Base-by-base conservation (phyloP, 1,140 invertebrate genomes). In the Eriosoma lanigerum region DNA sequence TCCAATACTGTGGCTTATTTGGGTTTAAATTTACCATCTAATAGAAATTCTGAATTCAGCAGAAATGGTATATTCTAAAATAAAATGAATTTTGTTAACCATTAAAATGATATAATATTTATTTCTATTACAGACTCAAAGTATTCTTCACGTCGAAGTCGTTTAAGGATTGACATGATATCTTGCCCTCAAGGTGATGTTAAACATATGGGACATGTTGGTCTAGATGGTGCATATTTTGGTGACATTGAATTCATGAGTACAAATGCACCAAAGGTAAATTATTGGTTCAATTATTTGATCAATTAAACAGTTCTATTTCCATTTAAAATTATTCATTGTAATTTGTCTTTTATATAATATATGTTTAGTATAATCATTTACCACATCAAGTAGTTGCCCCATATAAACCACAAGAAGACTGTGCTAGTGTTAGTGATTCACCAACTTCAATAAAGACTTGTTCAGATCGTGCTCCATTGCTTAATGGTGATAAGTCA, bases 171-270 rank as follows among this genome's bases (percentile, higher is more conserved):
- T 0, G 95, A 96, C 84, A 96, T 99, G 96, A 99, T 99, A 83
- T 97, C 96, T 15, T 91, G 92, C 46, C 97, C 98, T 0, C 95
- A 98, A 86, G 96, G 96, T 50, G 97, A 99, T 87, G 90, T 99
- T 0, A 96, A 97, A 84, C 97, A 99, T 85, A 99, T 96, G 0
- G 95, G 94, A 1, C 97, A 99, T 86, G 95, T 99, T 6, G 97
- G 98, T 3, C 88, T 97, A 17, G 97, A 99, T 86, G 97, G 97
- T 8, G 94, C 95, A 78, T 96, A 96, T 85, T 99, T 99, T 86
- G 97, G 97, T 0, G 96, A 98, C 86, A 91, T 98, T 72, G 92
- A 94, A 62, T 96, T 96, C 84, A 87, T 96, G 26, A 90, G 90
- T 32, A 90, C 44, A 82, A 78, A 78, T 48, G 80, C 72, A 29